Base-by-base conservation (phyloP, 2,888 invertebrate species). In the Tridacna gigas region DNA sequence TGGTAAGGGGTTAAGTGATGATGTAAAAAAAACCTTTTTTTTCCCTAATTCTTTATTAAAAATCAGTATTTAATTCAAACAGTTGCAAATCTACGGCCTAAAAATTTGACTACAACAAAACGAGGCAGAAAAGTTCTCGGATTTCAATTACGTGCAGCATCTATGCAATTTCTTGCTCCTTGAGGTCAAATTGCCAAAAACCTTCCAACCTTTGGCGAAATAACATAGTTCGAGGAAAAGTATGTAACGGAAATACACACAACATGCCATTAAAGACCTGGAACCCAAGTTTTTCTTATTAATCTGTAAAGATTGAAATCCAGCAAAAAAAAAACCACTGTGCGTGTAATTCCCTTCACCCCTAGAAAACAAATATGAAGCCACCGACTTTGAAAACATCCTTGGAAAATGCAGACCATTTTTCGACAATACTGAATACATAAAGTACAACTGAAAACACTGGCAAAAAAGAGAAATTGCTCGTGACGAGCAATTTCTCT, bases 221-320 rank as follows among this genome's bases (percentile, higher is more conserved):
- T 71, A 71, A 71, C 71, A 71, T 51, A 71, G 71, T 71, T 51
- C 45, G 51, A 15, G 15, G 48, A 37, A 37, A 25, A 51, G 47
- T 71, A 71, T 71, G 26, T 71, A 71, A 71, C 71, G 51, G 48
- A 71, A 51, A 48, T 22, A 48, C 71, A 51, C 51, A 26, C 48
- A 71, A 71, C 71, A 71, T 71, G 71, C 71, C 71, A 71, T 71
- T 71, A 71, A 51, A 71, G 37, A 71, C 48, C 71, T 71, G 71
- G 25, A 45, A 75, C 45, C 65, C 75, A 75, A 45, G 22, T 75
- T 61, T 75, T 77, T 79, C 80, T 76, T 83, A 77, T 80, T 73
- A 77, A 83, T 77, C 79, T 66, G 77, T 65, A 77, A 71, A 79
- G 73, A 83, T 83, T 79, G 83, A 83, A 84, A 80, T 37, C 76